Conservation (phyloP, 2,113 vertebrate genomes). For the Accipiter cooperii region DNA sequence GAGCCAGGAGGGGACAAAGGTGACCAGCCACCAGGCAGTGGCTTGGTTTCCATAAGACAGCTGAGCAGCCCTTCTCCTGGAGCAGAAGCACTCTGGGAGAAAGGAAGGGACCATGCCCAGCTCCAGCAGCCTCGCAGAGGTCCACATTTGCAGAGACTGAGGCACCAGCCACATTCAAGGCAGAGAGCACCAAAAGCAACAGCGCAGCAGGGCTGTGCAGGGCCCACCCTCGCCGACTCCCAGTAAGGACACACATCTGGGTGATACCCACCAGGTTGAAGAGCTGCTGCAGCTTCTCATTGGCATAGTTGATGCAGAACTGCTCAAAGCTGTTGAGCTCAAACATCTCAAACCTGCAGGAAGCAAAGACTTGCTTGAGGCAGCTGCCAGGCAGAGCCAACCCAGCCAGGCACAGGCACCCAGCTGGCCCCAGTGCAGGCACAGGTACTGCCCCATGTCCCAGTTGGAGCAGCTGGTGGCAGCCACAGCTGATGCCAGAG, state of each 20-base stretch:
- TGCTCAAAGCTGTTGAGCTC: constrained; percentile 84
- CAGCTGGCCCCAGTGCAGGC: neutral
- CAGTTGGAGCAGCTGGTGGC: neutral
- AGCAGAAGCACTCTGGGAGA: neutral
- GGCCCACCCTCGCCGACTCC: neutral
- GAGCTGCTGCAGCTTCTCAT: constrained; percentile 87
- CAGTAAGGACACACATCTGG: neutral
- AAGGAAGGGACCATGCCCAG: accelerated
- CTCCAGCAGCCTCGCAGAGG: neutral
- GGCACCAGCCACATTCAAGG: neutral
- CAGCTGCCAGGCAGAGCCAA: neutral
- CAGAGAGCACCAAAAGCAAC: neutral
- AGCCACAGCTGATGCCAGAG: neutral
- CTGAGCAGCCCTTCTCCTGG: neutral
- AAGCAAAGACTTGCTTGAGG: neutral
- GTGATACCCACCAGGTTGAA: constrained; percentile 74
- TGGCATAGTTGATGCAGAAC: constrained; percentile 89
- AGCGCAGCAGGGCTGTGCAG: accelerated
- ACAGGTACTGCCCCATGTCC: neutral
- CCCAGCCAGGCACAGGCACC: neutral
- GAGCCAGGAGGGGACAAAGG: neutral
- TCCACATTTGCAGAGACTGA: neutral
- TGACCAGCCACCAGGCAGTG: neutral
- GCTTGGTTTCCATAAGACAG: neutral
- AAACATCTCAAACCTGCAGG: constrained; percentile 77